phyloP scores from a whole-genome alignment of 2,888 invertebrate species.

The Nemotelus nigrinus region DNA sequence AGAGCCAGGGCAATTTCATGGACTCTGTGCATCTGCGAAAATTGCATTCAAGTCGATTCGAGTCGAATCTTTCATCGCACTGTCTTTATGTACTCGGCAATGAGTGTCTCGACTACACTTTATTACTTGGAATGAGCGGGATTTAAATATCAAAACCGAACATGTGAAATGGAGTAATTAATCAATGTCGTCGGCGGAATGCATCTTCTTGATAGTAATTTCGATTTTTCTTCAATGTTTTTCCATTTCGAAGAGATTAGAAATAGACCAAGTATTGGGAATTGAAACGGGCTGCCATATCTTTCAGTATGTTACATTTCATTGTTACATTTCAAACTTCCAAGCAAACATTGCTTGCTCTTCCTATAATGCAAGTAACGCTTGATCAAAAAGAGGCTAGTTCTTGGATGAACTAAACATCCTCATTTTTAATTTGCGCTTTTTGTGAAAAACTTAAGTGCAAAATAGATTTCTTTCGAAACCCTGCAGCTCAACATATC shows the following conservation, averaged over 20 bases:
- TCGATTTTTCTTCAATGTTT: neutral
- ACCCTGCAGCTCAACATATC: too few species aligned
- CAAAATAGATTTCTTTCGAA: too few species aligned
- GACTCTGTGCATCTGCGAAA: constrained; percentile 8
- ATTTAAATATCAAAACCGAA: constrained; percentile 33
- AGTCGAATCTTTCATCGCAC: neutral
- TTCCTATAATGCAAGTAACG: too few species aligned
- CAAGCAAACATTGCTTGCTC: neutral
- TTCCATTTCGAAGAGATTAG: constrained; percentile 40
- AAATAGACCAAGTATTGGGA: constrained; percentile 31
- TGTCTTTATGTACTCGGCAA: neutral
- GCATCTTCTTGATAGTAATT: constrained; percentile 27
- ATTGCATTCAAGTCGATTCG: constrained; percentile 1
- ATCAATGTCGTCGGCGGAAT: constrained; percentile 49
- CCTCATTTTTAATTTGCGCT: too few species aligned
- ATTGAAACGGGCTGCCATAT: too few species aligned
- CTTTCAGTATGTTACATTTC: too few species aligned
- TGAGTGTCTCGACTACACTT: neutral
- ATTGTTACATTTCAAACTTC: neutral
- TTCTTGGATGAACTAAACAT: too few species aligned
- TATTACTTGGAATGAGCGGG: constrained; percentile 16
- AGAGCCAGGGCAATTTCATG: constrained; percentile 11
- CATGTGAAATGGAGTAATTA: constrained; percentile 46
- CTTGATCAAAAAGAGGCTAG: too few species aligned
- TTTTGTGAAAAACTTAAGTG: too few species aligned